Evolutionary conservation across 2,113 vertebrate species (phyloP).

Genomic region (Lamprotornis superbus): DNA sequence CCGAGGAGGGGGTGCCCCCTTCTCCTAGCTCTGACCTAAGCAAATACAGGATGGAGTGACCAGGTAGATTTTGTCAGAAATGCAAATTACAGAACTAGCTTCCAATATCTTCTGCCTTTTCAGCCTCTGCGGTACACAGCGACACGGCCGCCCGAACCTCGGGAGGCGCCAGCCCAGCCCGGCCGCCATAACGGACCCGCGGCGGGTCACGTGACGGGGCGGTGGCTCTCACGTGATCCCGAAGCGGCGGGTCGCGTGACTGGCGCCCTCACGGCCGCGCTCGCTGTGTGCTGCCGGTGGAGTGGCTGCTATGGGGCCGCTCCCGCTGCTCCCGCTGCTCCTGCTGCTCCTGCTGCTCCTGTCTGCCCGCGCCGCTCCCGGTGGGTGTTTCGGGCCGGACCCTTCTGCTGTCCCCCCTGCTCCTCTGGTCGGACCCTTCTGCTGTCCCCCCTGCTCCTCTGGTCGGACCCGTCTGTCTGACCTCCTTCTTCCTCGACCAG

Average conservation of each 20-base stretch:
- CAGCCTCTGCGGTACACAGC: not conserved
- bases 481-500: too few species aligned
- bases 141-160: accelerated
- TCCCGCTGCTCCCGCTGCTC: too few species aligned
- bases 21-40: not conserved
- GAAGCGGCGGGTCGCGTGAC: accelerated
- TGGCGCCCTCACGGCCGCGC: accelerated
- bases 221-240: not conserved
- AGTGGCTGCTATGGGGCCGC: not conserved
- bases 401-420: not conserved
- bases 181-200: accelerated
- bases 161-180: accelerated
- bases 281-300: accelerated
- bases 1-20: accelerated
- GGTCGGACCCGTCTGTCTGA: too few species aligned
- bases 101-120: not conserved
- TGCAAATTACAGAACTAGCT: not conserved
- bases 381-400: not conserved
- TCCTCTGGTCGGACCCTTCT: too few species aligned
- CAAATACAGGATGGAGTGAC: accelerated
- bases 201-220: not conserved
- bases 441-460: not conserved
- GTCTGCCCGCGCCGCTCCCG: not conserved
- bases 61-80: not conserved
- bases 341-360: too few species aligned